Evolutionary conservation across 1,140 invertebrate genomes (phyloP).

Genomic region (Caenorhabditis briggsae): DNA sequence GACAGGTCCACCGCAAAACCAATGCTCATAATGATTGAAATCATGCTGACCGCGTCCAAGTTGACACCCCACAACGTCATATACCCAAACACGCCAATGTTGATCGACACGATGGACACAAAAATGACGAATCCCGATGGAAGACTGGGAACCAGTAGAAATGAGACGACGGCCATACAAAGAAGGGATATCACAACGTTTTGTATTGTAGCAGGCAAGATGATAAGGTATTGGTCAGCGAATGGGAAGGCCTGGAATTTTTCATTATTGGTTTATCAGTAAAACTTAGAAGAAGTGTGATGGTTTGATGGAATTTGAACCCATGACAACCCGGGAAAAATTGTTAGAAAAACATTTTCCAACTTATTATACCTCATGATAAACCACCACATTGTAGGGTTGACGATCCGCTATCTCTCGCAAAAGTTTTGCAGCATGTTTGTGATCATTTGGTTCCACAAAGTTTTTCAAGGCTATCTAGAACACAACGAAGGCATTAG

Average conservation of each 20-base stretch:
- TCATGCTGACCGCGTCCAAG: slow-evolving; percentile 78
- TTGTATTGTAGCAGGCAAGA: slow-evolving; percentile 78
- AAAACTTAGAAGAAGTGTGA: too few species aligned
- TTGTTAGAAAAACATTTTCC: background rate
- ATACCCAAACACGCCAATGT: slow-evolving; percentile 79
- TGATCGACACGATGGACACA: slow-evolving; percentile 78
- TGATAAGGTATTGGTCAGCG: slow-evolving; percentile 78
- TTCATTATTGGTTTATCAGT: background rate
- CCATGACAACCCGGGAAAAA: background rate
- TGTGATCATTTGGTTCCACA: slow-evolving; percentile 77
- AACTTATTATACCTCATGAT: slow-evolving; percentile 68
- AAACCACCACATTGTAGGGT: slow-evolving; percentile 75
- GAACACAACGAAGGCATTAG: slow-evolving; percentile 66
- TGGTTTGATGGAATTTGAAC: too few species aligned
- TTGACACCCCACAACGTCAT: slow-evolving; percentile 79
- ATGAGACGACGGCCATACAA: slow-evolving; percentile 78
- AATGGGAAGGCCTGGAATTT: slow-evolving; percentile 72
- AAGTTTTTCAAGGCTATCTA: slow-evolving; percentile 78
- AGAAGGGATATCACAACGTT: slow-evolving; percentile 79
- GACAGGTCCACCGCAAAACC: slow-evolving; percentile 80
- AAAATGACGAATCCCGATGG: slow-evolving; percentile 78
- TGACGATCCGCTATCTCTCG: slow-evolving; percentile 75
- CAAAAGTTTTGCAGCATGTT: slow-evolving; percentile 74
- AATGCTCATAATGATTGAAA: slow-evolving; percentile 79
- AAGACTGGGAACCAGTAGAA: slow-evolving; percentile 79